These are phyloP conservation scores for Elmis aenea DNA, from an alignment of 2,888 invertebrate genomes.

Conservation along the genomic window DNA sequence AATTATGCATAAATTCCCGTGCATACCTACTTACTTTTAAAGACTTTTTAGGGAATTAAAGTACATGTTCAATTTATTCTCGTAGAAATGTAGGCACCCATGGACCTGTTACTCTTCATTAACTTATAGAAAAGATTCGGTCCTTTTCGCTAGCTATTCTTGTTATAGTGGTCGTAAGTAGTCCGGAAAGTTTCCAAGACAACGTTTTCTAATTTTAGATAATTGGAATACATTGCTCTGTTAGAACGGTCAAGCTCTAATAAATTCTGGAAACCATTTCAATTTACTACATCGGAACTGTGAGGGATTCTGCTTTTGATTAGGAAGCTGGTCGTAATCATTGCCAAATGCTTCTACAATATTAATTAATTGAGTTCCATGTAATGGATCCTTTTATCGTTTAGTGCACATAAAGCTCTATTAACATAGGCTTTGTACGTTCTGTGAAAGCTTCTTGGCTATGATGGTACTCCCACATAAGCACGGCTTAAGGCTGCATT, in stretches of 20 bases:
- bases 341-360: conserved; percentile 24
- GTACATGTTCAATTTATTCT: not conserved
- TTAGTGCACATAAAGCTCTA: conserved; percentile 16
- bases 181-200: no score
- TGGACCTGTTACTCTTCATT: not conserved
- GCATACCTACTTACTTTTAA: not conserved
- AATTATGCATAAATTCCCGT: no score
- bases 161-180: no score
- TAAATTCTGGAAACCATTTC: conserved; percentile 21
- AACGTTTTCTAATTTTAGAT: no score
- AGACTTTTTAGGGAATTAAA: not conserved
- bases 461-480: no score
- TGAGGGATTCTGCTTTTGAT: conserved; percentile 22
- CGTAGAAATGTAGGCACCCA: not conserved
- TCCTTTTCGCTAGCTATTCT: no score
- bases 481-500: no score
- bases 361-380: conserved; percentile 26
- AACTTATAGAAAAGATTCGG: no score
- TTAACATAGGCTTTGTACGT: no score
- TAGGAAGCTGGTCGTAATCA: conserved; percentile 25
- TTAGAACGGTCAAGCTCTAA: conserved; percentile 19
- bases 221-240: conserved; percentile 13
- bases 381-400: conserved; percentile 17
- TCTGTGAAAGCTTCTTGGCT: no score
- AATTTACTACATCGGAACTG: conserved; percentile 20